phyloP scores from a whole-genome alignment of 2,888 invertebrate genomes.

The Isotomurus palustris region DNA sequence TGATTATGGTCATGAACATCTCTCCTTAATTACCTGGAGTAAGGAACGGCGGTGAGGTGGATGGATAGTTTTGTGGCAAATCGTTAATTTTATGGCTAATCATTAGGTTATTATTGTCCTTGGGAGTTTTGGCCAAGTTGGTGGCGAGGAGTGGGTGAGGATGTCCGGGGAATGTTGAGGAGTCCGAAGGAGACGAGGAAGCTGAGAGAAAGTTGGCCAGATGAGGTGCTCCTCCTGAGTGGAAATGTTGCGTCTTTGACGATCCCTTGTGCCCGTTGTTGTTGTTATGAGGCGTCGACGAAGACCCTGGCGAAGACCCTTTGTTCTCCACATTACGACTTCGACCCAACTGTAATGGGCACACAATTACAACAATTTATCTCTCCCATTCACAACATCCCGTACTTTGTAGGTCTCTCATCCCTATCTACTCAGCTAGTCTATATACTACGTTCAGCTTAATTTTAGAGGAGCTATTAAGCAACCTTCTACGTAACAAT shows the following conservation, averaged over 20 bases:
- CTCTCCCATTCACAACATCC: too few species aligned
- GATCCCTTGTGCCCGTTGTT: slow-evolving; percentile 26
- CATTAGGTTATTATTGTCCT: slow-evolving; percentile 46
- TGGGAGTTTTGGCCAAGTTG: slow-evolving; percentile 44
- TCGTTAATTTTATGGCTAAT: slow-evolving; percentile 40
- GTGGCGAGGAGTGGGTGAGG: slow-evolving; percentile 39
- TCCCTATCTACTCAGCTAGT: not conserved
- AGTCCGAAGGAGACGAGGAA: too few species aligned
- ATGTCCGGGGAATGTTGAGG: slow-evolving; percentile 43
- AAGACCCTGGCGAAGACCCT: slow-evolving; percentile 37
- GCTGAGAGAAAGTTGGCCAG: too few species aligned
- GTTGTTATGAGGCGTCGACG: slow-evolving; percentile 25
- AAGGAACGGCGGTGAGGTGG: slow-evolving; percentile 45
- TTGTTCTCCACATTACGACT: slow-evolving; percentile 40
- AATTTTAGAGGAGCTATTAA: not conserved
- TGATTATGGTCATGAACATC: slow-evolving; percentile 2
- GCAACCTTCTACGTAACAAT: too few species aligned
- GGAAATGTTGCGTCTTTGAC: slow-evolving; percentile 33
- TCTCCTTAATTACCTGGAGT: slow-evolving; percentile 48
- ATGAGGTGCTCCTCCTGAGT: too few species aligned
- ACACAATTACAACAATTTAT: slow-evolving; percentile 7
- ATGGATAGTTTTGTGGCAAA: slow-evolving; percentile 40
- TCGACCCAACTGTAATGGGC: slow-evolving; percentile 39
- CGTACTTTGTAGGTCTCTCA: not conserved
- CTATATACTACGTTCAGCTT: not conserved